These are phyloP conservation scores for Pocillopora damicornis DNA, from an alignment of 64 coral and sea anemone genomes.

Conservation along the genomic window DNA sequence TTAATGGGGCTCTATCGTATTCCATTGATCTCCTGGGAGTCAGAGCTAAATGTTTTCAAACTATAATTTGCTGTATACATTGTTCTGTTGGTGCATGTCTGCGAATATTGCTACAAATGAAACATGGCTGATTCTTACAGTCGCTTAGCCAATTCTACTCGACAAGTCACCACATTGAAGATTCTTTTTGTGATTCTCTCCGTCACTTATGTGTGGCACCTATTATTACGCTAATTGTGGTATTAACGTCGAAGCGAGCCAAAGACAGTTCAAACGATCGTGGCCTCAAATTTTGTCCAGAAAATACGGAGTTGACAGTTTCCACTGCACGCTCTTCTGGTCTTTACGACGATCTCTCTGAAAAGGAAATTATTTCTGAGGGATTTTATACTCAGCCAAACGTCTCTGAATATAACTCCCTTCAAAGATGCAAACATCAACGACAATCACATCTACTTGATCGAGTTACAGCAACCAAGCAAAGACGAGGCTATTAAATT, in stretches of 20 bases:
- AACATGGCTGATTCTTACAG: too few species aligned
- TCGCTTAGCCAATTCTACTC: too few species aligned
- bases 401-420: conserved; percentile 48
- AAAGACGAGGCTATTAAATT: conserved; percentile 65
- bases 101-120: too few species aligned
- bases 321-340: conserved; percentile 23
- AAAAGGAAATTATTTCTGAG: conserved; percentile 59
- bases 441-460: conserved; percentile 84
- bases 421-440: conserved; percentile 42
- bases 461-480: conserved; percentile 45
- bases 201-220: too few species aligned
- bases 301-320: neutral
- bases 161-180: too few species aligned
- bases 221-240: conserved; percentile 41
- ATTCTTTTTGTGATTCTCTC: too few species aligned
- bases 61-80: too few species aligned
- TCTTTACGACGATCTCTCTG: conserved; percentile 62
- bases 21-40: too few species aligned
- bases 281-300: neutral
- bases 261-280: neutral
- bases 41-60: too few species aligned
- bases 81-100: too few species aligned
- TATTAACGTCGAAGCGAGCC: neutral
- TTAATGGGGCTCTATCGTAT: too few species aligned
- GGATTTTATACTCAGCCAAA: conserved; percentile 47